Percentiles rank a stretch among this genome's conserved stretches.
Evolutionary conservation across 2,888 invertebrate genomes (phyloP).

Genomic region (Opisthograptis luteolata): DNA sequence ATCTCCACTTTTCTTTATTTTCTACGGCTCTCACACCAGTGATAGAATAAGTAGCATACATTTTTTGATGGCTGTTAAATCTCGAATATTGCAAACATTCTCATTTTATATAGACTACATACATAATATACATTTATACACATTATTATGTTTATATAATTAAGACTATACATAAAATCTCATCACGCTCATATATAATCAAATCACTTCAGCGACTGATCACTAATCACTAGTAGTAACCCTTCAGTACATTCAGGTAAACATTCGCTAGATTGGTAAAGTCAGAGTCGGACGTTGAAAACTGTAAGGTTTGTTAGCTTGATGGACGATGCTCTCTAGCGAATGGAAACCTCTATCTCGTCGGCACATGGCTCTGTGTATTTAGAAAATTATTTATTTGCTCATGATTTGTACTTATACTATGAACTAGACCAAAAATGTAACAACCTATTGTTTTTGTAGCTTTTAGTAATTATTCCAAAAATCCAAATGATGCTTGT

Average conservation of each 20-base stretch:
- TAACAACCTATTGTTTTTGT: constrained; percentile 41
- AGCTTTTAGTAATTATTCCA: constrained; percentile 4
- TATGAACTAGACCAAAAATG: constrained; percentile 26
- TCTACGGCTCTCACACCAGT: neutral
- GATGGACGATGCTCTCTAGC: neutral
- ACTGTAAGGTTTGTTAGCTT: too few species aligned
- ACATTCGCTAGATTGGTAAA: neutral
- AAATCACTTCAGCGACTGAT: too few species aligned
- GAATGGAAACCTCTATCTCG: neutral
- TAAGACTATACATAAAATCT: too few species aligned
- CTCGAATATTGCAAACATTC: neutral
- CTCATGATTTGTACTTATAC: constrained; percentile 38
- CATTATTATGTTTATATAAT: too few species aligned
- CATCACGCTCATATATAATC: too few species aligned
- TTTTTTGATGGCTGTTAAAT: neutral
- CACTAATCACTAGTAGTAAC: too few species aligned
- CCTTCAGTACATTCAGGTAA: too few species aligned
- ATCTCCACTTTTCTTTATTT: neutral
- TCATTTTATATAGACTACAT: too few species aligned
- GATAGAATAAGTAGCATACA: neutral
- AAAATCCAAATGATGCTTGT: constrained; percentile 10
- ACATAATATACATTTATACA: too few species aligned
- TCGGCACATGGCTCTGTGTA: constrained; percentile 53
- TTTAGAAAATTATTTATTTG: constrained; percentile 28
- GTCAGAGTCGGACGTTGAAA: too few species aligned